These are phyloP conservation scores for Triplophysa dalaica DNA, from an alignment of 2,113 vertebrate species.

Conservation along the genomic window DNA sequence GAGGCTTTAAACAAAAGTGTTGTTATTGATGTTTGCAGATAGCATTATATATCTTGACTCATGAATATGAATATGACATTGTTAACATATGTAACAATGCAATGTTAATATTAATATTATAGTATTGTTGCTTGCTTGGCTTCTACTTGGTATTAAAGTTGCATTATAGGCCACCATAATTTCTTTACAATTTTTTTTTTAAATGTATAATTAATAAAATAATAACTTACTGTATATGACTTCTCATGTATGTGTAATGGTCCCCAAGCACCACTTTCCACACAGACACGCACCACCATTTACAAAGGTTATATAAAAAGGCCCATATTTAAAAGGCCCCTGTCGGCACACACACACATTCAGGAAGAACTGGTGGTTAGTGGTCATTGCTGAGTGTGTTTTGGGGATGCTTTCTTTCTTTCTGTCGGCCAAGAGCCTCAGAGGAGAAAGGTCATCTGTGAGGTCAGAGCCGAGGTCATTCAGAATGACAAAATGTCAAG, in stretches of 20 bases:
- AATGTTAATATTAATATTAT: no score
- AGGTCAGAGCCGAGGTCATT: conserved; percentile 33
- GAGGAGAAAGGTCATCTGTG: background rate
- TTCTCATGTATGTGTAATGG: no score
- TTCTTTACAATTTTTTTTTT: no score
- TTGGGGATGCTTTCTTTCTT: conserved; percentile 3
- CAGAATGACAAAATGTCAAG: conserved; percentile 37
- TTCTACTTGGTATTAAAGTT: no score
- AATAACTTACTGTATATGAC: background rate
- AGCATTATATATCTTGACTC: no score
- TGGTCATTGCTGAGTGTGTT: conserved; percentile 20
- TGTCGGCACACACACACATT: conserved; percentile 5
- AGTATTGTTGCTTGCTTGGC: no score
- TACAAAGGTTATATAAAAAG: no score
- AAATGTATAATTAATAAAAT: background rate
- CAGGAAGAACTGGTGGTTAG: background rate
- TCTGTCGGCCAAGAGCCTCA: background rate
- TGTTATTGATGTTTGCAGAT: background rate
- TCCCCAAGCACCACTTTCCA: no score
- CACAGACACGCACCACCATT: background rate
- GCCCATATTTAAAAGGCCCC: no score
- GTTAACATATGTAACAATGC: no score
- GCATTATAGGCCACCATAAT: no score
- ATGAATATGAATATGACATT: no score
- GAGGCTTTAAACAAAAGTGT: background rate